Evolutionary conservation across 1,140 invertebrate species (phyloP).

Genomic region (Elysia chlorotica): DNA sequence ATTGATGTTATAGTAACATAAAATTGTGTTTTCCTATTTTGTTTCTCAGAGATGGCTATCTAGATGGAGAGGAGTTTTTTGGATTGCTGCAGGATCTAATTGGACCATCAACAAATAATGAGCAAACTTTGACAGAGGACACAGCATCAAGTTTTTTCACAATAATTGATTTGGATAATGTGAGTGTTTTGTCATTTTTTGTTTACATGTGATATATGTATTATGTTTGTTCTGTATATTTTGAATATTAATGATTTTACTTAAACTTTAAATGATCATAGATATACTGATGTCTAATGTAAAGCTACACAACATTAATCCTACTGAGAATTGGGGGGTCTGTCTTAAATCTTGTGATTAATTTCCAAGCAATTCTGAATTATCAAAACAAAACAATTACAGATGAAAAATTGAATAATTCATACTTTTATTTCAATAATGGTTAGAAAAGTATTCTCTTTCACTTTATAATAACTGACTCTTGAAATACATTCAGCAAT

Average conservation of each 20-base stretch:
- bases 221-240: neutral
- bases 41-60: constrained; percentile 33
- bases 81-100: constrained; percentile 28
- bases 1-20: neutral
- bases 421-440: neutral
- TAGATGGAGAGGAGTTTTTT: constrained; percentile 33
- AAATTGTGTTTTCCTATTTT: neutral
- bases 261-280: neutral
- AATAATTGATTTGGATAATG: neutral
- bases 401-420: neutral
- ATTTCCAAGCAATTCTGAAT: no score
- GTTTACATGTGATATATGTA: neutral
- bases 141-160: neutral
- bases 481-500: no score
- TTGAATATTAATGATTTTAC: neutral
- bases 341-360: no score
- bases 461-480: neutral
- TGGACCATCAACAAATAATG: constrained; percentile 13
- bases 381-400: no score
- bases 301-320: neutral
- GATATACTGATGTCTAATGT: neutral
- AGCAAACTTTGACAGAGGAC: neutral
- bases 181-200: constrained; percentile 13
- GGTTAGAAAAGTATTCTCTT: neutral
- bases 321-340: neutral